These are phyloP conservation scores for Acanthis flammea DNA, from an alignment of 2,797 vertebrate genomes.

Conservation along the genomic window DNA sequence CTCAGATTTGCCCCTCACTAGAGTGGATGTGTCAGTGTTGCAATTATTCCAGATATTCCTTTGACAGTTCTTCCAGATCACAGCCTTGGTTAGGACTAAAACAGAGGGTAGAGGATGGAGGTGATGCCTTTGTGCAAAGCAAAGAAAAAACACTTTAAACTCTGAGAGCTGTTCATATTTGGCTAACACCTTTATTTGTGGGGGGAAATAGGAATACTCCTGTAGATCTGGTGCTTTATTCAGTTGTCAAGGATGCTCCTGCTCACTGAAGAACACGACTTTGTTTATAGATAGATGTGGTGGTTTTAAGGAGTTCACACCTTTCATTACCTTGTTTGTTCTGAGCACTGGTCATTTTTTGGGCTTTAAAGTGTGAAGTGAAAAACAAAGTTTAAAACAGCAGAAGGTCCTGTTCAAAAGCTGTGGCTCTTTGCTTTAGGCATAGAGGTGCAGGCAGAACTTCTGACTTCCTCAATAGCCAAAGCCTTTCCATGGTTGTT, in stretches of 20 bases:
- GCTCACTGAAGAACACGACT: neutral
- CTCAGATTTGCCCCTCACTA: neutral
- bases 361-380: neutral
- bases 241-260: neutral
- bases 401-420: neutral
- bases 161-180: neutral
- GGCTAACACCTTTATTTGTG: neutral
- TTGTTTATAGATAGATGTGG: fast-evolving
- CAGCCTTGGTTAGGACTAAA: neutral
- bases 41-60: neutral
- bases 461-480: neutral
- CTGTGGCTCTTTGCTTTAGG: neutral
- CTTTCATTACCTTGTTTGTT: fast-evolving
- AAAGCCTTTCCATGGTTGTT: neutral
- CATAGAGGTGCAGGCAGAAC: fast-evolving
- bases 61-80: neutral
- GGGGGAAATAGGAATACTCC: neutral
- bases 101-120: neutral
- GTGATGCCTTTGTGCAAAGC: neutral
- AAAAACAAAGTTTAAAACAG: neutral
- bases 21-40: neutral
- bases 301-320: neutral
- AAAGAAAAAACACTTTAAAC: neutral
- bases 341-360: neutral
- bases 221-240: neutral